Conservation (phyloP, 2,888 invertebrate species). For the Ctena decussata region DNA sequence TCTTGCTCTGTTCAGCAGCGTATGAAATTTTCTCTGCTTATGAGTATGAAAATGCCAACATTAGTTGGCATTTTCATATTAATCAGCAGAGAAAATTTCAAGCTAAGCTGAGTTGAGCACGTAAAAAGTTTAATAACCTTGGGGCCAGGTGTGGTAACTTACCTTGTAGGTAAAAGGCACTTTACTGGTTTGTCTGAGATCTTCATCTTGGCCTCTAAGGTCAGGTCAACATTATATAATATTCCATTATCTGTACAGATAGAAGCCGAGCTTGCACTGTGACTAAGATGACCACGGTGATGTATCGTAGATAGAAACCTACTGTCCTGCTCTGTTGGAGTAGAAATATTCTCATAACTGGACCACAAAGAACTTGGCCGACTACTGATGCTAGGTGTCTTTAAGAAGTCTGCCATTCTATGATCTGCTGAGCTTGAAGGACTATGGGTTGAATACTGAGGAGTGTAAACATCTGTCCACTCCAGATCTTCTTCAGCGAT, state of each 20-base stretch:
- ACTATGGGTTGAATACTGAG: conserved; percentile 53
- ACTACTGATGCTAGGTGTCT: conserved; percentile 72
- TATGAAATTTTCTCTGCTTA: no score
- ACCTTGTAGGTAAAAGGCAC: conserved; percentile 85
- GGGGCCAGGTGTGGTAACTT: no score
- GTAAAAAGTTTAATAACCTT: no score
- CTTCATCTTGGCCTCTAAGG: conserved; percentile 88
- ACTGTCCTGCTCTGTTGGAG: conserved; percentile 68
- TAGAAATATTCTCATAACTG: conserved; percentile 82
- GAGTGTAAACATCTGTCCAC: conserved; percentile 59
- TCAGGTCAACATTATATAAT: conserved; percentile 83
- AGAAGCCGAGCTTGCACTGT: conserved; percentile 71
- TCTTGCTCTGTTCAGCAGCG: no score
- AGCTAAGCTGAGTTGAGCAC: no score
- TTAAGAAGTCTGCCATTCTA: conserved; percentile 67
- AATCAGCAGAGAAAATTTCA: no score
- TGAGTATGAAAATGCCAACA: no score
- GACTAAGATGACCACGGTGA: conserved; percentile 56
- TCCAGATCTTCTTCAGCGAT: conserved; percentile 63
- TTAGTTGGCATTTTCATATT: no score
- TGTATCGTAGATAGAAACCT: conserved; percentile 45
- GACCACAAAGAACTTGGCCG: conserved; percentile 76
- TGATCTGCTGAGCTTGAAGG: conserved; percentile 64
- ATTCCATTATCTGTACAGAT: conserved; percentile 59
- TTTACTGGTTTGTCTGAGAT: conserved; percentile 88